Conservation (phyloP, 2,797 vertebrate genomes). For the Margarornis squamiger region DNA sequence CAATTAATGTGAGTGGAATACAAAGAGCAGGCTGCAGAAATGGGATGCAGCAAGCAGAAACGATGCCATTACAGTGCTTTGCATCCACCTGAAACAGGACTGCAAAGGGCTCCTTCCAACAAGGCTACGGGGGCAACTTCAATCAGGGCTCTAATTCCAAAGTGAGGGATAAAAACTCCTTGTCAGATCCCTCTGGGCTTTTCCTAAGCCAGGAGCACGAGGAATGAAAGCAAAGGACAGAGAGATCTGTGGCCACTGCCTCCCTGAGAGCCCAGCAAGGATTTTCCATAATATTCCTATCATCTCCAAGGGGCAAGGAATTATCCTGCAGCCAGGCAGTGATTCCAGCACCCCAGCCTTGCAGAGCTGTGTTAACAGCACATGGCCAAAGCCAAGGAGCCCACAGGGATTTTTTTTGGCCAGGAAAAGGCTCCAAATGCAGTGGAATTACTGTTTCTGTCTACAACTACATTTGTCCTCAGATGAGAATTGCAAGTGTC, state of each 20-base stretch:
- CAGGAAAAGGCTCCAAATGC: background rate
- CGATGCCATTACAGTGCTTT: constrained; percentile 70
- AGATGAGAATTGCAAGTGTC: background rate
- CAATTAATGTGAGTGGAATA: constrained; percentile 86
- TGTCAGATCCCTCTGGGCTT: constrained; percentile 32
- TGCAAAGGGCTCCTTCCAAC: constrained; percentile 69
- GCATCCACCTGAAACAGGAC: constrained; percentile 52
- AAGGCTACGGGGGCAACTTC: constrained; percentile 64
- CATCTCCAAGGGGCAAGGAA: constrained; percentile 49
- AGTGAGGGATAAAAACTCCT: constrained; percentile 15
- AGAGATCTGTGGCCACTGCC: constrained; percentile 33
- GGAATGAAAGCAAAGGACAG: constrained; percentile 62
- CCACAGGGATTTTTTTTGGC: background rate
- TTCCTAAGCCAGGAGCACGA: constrained; percentile 50
- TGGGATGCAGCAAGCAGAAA: constrained; percentile 74
- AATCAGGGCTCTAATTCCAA: constrained; percentile 64
- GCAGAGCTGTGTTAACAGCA: background rate
- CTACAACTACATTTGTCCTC: background rate
- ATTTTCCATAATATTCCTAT: constrained; percentile 51
- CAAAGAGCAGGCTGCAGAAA: constrained; percentile 78
- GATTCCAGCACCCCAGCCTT: background rate
- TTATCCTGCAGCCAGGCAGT: constrained; percentile 19
- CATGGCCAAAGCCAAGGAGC: constrained; percentile 24
- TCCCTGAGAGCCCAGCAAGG: constrained; percentile 62
- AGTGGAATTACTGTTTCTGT: background rate